phyloP scores from a whole-genome alignment of 2,113 vertebrate species.

The Ptyas mucosa region DNA sequence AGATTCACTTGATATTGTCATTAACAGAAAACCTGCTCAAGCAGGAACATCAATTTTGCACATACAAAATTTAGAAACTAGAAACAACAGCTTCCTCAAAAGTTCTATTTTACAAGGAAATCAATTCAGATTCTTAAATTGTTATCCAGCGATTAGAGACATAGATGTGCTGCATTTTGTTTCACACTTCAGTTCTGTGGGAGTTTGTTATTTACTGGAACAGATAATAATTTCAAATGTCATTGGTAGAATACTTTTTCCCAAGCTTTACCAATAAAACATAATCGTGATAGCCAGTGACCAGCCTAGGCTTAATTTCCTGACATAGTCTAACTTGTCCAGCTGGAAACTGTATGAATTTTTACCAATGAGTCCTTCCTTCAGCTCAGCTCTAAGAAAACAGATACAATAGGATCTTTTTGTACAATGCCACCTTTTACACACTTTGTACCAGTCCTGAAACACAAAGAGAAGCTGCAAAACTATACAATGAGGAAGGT shows the following conservation, averaged over 20 bases:
- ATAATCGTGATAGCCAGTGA: background rate
- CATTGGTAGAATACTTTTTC: background rate
- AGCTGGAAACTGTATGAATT: background rate
- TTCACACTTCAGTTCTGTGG: background rate
- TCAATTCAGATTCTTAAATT: background rate
- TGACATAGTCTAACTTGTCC: background rate
- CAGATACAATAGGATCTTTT: too few species aligned
- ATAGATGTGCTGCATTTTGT: too few species aligned
- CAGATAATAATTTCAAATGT: background rate
- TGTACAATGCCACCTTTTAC: background rate
- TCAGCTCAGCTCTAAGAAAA: too few species aligned
- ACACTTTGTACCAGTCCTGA: background rate
- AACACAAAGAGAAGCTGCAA: background rate
- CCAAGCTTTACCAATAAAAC: background rate
- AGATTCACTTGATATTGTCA: too few species aligned
- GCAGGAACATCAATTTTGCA: too few species aligned
- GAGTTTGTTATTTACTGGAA: background rate
- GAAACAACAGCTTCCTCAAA: too few species aligned
- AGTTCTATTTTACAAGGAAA: too few species aligned
- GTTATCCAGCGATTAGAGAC: background rate
- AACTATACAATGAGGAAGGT: background rate
- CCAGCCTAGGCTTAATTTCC: background rate
- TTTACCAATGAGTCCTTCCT: background rate
- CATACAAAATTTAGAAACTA: too few species aligned
- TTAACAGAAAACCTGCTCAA: too few species aligned